These are phyloP conservation scores for Syngnathus typhle DNA, from an alignment of 2,113 vertebrate species.

Conservation along the genomic window DNA sequence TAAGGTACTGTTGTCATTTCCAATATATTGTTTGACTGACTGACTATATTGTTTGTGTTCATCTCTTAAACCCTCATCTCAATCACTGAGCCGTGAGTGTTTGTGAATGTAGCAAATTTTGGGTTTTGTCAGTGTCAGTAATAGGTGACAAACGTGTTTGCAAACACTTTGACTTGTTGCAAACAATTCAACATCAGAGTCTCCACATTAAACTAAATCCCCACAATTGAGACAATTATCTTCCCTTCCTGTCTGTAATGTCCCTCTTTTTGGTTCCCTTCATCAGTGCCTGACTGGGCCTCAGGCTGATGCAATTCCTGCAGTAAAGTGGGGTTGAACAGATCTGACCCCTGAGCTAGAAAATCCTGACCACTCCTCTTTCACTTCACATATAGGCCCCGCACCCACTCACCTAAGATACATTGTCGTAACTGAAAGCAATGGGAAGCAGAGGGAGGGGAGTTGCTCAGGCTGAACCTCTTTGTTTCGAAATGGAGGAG, in stretches of 20 bases:
- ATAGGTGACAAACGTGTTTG: no score
- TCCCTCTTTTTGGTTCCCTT: constrained; percentile 4
- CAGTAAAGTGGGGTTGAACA: neutral
- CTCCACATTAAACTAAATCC: constrained; percentile 6
- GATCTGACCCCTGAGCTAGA: constrained; percentile 20
- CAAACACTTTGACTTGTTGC: no score
- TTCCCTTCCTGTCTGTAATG: constrained; percentile 9
- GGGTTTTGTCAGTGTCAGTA: no score
- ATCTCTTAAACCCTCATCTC: no score
- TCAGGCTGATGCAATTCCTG: constrained; percentile 5
- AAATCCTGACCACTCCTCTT: neutral
- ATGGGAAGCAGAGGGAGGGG: neutral
- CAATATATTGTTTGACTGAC: no score
- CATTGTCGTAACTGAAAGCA: neutral
- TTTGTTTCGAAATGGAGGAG: constrained; percentile 34
- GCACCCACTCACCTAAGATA: neutral
- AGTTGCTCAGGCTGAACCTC: neutral
- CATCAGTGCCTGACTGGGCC: constrained; percentile 25
- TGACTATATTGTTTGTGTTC: no score
- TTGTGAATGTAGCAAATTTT: no score
- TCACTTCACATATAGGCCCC: neutral
- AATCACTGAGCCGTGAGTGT: no score
- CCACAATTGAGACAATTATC: constrained; percentile 5
- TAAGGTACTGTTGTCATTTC: no score
- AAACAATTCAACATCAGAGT: neutral